A percentile compares a stretch with the other conserved stretches of the same genome.
phyloP scores from a whole-genome alignment of 2,797 vertebrate species.

The Liasis olivaceus region DNA sequence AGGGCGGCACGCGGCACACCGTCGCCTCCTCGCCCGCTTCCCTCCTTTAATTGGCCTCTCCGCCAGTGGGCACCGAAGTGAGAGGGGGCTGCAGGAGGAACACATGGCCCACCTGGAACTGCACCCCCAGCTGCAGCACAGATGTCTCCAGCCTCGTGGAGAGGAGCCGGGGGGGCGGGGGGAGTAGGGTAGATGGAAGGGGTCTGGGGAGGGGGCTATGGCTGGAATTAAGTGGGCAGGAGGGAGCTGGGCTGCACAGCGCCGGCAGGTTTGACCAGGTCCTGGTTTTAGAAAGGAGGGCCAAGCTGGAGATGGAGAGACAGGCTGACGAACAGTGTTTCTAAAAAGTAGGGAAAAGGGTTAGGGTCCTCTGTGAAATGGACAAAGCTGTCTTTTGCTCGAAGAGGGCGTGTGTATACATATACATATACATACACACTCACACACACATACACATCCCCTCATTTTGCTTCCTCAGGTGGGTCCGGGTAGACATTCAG shows the following conservation, averaged over 20 bases:
- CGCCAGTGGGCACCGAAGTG: constrained; percentile 71
- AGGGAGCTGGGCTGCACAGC: not conserved
- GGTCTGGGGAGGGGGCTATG: not conserved
- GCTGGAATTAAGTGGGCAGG: not conserved
- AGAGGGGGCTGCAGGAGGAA: constrained; percentile 83
- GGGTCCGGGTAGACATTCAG: not conserved
- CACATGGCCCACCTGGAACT: constrained; percentile 85
- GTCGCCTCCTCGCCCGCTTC: constrained; percentile 64
- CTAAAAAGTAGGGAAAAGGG: too few species aligned
- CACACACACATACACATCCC: too few species aligned
- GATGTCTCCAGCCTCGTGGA: constrained; percentile 80
- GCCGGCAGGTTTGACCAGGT: not conserved
- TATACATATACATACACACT: too few species aligned
- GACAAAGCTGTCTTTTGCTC: too few species aligned
- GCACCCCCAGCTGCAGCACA: constrained; percentile 80
- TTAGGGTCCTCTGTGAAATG: too few species aligned
- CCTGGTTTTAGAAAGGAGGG: not conserved
- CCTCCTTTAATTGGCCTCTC: constrained; percentile 81
- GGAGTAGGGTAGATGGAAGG: constrained; percentile 43
- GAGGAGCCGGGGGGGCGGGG: constrained; percentile 27
- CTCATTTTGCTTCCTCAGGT: not conserved
- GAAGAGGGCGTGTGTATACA: too few species aligned
- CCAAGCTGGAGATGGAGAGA: not conserved
- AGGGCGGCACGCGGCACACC: constrained; percentile 66
- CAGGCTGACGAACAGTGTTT: too few species aligned